These are phyloP conservation scores for Tokudaia tokunoshimensis DNA, from an alignment of 2,797 vertebrate genomes.

Conservation along the genomic window DNA sequence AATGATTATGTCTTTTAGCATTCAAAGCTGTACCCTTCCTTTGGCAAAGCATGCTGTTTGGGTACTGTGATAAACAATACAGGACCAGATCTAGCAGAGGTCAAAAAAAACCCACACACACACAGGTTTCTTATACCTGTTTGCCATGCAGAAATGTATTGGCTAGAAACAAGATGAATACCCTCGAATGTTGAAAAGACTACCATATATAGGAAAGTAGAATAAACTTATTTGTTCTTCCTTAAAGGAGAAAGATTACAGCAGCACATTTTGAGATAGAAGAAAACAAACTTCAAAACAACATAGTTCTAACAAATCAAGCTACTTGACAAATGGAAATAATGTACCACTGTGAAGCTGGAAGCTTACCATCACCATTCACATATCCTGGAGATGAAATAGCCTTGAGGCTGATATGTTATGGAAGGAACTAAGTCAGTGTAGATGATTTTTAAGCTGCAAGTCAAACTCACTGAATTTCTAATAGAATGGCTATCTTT, in stretches of 20 bases:
- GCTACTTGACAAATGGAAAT: conserved; percentile 8
- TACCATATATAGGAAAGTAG: background rate
- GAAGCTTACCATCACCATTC: background rate
- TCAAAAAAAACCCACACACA: background rate
- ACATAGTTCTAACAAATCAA: background rate
- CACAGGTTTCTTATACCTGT: background rate
- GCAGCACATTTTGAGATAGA: background rate
- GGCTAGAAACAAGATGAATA: background rate
- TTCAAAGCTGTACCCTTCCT: background rate
- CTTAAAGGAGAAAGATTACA: background rate
- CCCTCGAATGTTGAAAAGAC: background rate
- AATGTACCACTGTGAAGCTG: background rate
- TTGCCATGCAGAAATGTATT: background rate
- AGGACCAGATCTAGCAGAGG: background rate
- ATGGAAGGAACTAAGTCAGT: background rate
- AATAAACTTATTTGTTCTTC: background rate
- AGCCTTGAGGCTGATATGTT: background rate
- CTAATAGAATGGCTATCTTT: background rate
- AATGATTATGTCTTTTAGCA: background rate
- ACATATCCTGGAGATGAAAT: background rate
- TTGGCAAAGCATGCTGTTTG: background rate
- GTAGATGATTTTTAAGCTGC: background rate
- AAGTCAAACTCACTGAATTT: background rate
- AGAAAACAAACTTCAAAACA: background rate
- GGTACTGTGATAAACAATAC: background rate